Evolutionary conservation across 2,113 vertebrate species (phyloP).

Genomic region (Pterophyllum scalare): DNA sequence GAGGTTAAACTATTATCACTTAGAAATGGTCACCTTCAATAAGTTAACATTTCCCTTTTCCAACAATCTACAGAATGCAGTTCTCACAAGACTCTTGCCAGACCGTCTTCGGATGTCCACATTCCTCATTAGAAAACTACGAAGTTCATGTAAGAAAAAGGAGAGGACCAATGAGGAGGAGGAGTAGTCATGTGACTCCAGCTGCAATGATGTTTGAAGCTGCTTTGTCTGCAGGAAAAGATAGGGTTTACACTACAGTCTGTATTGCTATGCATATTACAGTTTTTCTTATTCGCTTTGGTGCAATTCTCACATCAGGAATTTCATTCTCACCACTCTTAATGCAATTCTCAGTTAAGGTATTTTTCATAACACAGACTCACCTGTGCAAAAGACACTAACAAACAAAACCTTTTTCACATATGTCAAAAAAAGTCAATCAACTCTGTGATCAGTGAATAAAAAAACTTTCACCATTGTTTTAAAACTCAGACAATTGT

Average conservation of each 20-base stretch:
- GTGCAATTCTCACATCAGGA: too few species aligned
- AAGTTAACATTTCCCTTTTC: not conserved
- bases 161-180: conserved; percentile 26
- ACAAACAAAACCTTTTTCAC: too few species aligned
- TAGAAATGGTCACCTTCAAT: not conserved
- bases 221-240: not conserved
- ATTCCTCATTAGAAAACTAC: conserved; percentile 47
- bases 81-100: conserved; percentile 63
- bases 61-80: conserved; percentile 54
- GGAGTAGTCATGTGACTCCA: conserved; percentile 18
- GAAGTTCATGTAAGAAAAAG: not conserved
- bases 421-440: not conserved
- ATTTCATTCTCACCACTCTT: too few species aligned
- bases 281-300: too few species aligned
- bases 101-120: conserved; percentile 75
- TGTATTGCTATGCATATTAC: not conserved
- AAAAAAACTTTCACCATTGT: not conserved
- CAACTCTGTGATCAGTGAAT: not conserved
- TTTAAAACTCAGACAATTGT: not conserved
- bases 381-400: too few species aligned
- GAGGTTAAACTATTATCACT: not conserved
- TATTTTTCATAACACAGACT: too few species aligned
- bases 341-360: too few species aligned
- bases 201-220: not conserved
- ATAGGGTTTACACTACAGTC: not conserved